Evolutionary conservation across 2,113 vertebrate genomes (phyloP).

Genomic region (Platycercus adscitus): DNA sequence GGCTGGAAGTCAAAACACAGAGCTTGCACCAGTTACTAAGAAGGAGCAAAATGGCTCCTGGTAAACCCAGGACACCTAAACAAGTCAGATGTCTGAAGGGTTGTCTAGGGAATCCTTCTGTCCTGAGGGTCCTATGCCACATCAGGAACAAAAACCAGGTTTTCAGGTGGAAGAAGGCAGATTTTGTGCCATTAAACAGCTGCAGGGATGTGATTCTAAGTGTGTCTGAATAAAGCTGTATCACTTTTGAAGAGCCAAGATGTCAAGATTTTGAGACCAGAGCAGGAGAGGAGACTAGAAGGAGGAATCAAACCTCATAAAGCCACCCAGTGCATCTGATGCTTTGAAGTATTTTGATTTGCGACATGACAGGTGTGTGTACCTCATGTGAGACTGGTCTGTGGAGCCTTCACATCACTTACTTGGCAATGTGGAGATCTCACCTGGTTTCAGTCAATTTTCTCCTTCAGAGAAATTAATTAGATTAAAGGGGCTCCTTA

Average conservation of each 20-base stretch:
- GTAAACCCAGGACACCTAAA: too few relatives aligned
- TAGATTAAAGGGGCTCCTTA: too few relatives aligned
- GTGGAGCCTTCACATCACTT: neutral
- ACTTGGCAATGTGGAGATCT: neutral
- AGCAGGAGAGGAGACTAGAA: neutral
- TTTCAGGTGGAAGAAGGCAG: neutral
- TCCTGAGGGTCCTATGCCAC: neutral
- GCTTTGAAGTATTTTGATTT: neutral
- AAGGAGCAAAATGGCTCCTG: too few relatives aligned
- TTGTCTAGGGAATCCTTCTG: neutral
- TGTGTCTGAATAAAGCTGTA: neutral
- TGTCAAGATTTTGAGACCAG: neutral
- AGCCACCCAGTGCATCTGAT: neutral
- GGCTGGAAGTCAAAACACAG: too few relatives aligned
- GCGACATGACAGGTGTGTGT: neutral
- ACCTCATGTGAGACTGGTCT: neutral
- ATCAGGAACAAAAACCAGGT: neutral
- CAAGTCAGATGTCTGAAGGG: neutral
- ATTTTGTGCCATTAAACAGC: neutral
- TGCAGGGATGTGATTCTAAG: neutral
- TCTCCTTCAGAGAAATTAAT: neutral
- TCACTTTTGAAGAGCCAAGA: neutral
- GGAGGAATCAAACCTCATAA: neutral
- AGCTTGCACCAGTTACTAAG: too few relatives aligned
- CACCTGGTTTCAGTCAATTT: neutral